A percentile compares a stretch with the other conserved stretches of the same genome.
phyloP scores from a whole-genome alignment of 2,888 invertebrate species.

The Periphyllus acericola region DNA sequence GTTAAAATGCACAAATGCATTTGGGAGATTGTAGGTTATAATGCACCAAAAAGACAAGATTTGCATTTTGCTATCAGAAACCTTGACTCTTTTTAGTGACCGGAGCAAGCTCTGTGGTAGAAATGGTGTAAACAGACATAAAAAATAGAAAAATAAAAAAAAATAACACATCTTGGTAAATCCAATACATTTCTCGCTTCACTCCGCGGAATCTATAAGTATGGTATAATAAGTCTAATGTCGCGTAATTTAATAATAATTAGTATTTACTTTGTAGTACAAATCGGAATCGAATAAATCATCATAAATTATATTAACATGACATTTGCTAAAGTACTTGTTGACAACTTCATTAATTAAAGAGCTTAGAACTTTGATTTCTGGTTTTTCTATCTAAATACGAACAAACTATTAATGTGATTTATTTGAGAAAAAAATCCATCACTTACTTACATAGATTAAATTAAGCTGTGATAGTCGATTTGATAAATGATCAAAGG shows the following conservation, averaged over 20 bases:
- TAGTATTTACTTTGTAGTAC: slow-evolving; percentile 35
- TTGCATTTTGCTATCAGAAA: too few relatives aligned
- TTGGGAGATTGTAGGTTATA: too few relatives aligned
- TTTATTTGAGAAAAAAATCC: not conserved
- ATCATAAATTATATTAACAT: slow-evolving; percentile 46
- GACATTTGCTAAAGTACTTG: slow-evolving; percentile 35
- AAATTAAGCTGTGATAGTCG: slow-evolving; percentile 2
- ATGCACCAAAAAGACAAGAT: too few relatives aligned
- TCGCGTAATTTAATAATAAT: too few relatives aligned
- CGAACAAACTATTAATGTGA: not conserved
- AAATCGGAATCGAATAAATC: slow-evolving; percentile 36
- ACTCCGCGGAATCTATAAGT: not conserved
- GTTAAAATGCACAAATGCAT: too few relatives aligned
- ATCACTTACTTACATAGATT: slow-evolving; percentile 19
- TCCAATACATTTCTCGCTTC: too few relatives aligned
- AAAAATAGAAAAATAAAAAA: too few relatives aligned
- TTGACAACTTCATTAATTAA: slow-evolving; percentile 25
- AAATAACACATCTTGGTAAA: too few relatives aligned
- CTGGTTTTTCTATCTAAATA: slow-evolving; percentile 43
- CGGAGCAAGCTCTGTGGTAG: too few relatives aligned
- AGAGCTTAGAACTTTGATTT: slow-evolving; percentile 49
- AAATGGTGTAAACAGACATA: too few relatives aligned
- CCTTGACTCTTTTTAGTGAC: too few relatives aligned
- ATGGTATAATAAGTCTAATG: too few relatives aligned
- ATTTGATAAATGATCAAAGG: not conserved